Evolutionary conservation across 2,888 invertebrate genomes (phyloP), one percentile per base, ranked within the genome.

Genomic region (Brachyptera risi): DNA sequence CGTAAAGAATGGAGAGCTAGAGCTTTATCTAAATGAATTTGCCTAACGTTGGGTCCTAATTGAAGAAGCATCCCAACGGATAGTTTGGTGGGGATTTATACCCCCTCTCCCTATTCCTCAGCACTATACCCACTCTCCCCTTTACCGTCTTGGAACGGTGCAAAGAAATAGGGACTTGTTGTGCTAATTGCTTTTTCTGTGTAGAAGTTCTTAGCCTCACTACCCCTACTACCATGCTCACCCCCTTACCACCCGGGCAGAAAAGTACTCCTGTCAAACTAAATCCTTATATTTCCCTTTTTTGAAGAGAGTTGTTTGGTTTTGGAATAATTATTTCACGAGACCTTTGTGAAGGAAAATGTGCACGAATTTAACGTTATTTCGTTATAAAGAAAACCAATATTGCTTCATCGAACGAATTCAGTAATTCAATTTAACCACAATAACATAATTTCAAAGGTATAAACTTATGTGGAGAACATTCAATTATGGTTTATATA

Each of bases 11-110:
- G n/a, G 24, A 24, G 21, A 17, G 47, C 15, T 58, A 15, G 35
- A 58, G 62, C 59, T 62, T 62, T 62, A 62, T 59, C 59, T 62
- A 62, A 62, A 59, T 59, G 62, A 62, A 62, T 62, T 59, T 62
- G 56, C 62, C 27, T 59, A 56, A 59, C 58, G 58, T 17, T 31
- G 47, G 24, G 38, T 24, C 59, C 59, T 62, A 59, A 62, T 62
- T 62, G 62, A 59, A 62, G 59, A 21, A 37, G 47, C 44, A 51
- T 58, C 58, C 58, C 61, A 38, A 17, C 35, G 62, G 62, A 40
- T 54, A 54, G 54, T 54, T 54, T 54, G 54, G 54, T 19, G 37
- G 27, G 54, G 54, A 54, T 54, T 54, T 54, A 37, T 21, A 17
- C 31, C 35, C n/a, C 40, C 40, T 15, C 15, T 7, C 7, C 40